Evolutionary conservation across 64 coral and sea anemone genomes (phyloP), one percentile per base, ranked within the genome.

Genomic region (Actinia equina): DNA sequence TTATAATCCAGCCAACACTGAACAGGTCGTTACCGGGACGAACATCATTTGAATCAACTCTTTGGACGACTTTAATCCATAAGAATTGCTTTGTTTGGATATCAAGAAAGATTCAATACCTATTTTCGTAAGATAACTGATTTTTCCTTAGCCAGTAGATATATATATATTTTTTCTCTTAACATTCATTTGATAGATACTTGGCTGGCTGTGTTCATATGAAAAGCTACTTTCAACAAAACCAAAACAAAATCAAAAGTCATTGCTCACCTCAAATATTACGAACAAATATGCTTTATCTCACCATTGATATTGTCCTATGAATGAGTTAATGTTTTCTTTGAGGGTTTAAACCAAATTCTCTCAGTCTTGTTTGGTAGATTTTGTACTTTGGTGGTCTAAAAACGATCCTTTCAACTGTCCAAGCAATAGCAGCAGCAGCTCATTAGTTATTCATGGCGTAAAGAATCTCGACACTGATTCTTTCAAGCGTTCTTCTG

Each of bases 401-500:
- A n/a, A n/a, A 22, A 74, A 74, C 12, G 25, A 10, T 74, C 69
- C 69, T 41, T 74, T 74, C 69, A 74, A 4, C n/a, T 11, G 9
- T 74, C 23, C 69, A n/a, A 37, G 41, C 17, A 0, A 74, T 2
- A 74, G 69, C 13, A 74, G 69, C 7, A 37, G 69, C 11, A 74
- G 69, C 69, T 74, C 27, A 74, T 74, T 42, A 74, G 69, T 74
- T 74, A 74, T 74, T 74, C 69, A 74, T 74, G 69, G 11, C 13
- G 63, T 41, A 37, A 74, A 30, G 69, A 74, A 74, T 74, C 69
- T 26, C 69, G 22, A 30, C 69, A 74, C 69, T 15, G 63, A 74
- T 74, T 74, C 69, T 74, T 74, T 74, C 25, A 74, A 74, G 69
- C 69, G 69, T 74, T 74, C 69, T 74, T 74, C 26, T 74, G 69